Evolutionary conservation across 2,113 vertebrate genomes (phyloP), one percentile per base, ranked within the genome.

Genomic region (Lepus timidus): DNA sequence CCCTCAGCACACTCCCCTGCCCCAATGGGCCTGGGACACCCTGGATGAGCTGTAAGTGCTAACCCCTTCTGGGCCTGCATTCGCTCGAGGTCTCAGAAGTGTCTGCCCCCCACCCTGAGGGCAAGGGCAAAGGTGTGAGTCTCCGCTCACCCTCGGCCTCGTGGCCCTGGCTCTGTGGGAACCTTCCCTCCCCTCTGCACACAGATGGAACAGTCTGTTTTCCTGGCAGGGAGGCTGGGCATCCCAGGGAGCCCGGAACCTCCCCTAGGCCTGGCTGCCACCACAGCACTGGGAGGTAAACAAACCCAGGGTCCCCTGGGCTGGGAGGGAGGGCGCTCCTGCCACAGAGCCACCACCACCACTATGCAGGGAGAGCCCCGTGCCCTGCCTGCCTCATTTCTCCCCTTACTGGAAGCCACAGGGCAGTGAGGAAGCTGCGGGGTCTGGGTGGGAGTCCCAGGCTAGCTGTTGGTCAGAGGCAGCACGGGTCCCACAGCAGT

Each of bases 131-230:
- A 64, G n/a, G 13, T 74, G 51, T 58, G 79, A 82, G 73, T 65
- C 65, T 76, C 78, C 52, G 79, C 36, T 68, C 67, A 70, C 27
- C 39, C 12, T 52, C 51, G 84, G 83, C 39, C 92, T 74, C n/a
- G 31, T 78, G 0, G 2, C 31, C 64, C 20, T 39, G 36, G 19
- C 71, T 94, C 36, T 55, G 12, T 71, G 70, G 61, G 82, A 88
- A 88, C 70, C 84, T 81, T 93, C 55, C 39, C 81, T 95, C 71
- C 78, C 74, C 85, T 96, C 82, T 95, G 93, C 71, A 52, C 78
- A 93, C 65, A 87, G 85, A 95, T 97, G 93, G 95, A 96, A 95
- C 81, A 84, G 88, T 80, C 93, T 96, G 90, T 96, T 97, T 97
- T 93, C 82, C 85, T 96, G 83, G 88, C 61, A 83, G 90, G 79